Percentiles rank a stretch among this genome's conserved stretches.
Conservation (phyloP, 2,113 vertebrate genomes). For the Pardalotus punctatus region DNA sequence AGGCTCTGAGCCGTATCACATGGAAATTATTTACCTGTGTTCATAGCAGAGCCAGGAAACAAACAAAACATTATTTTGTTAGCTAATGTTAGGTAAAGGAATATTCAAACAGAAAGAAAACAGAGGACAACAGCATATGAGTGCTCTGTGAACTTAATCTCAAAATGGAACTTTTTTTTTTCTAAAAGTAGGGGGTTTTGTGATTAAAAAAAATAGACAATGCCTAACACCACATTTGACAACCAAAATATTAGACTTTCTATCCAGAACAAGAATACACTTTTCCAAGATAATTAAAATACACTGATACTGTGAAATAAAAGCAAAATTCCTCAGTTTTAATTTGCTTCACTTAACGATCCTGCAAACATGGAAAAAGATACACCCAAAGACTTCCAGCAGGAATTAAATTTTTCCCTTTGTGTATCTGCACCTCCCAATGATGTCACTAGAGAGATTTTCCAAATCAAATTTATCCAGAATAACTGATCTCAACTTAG, state of each 20-base stretch:
- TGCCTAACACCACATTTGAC: not conserved
- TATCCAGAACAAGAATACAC: not conserved
- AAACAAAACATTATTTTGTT: not conserved
- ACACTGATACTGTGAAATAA: not conserved
- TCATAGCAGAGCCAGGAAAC: not conserved
- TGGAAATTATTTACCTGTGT: not conserved
- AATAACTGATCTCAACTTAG: not conserved
- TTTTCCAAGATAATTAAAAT: not conserved
- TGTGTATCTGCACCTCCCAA: not conserved
- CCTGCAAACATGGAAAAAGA: not conserved
- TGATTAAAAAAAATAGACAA: not conserved
- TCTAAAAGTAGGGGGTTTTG: not conserved
- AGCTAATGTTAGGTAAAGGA: not conserved
- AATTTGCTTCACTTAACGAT: not conserved
- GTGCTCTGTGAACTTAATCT: not conserved
- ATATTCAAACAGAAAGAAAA: not conserved
- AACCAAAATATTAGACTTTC: not conserved
- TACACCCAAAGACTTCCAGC: not conserved
- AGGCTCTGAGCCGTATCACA: not conserved
- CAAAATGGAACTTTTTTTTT: not conserved
- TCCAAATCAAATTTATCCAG: not conserved
- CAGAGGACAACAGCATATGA: fast-evolving
- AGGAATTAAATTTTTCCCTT: not conserved
- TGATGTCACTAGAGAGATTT: not conserved
- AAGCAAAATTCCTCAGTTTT: not conserved